phyloP scores from a whole-genome alignment of 2,888 invertebrate genomes.

The Ophonus ardosiacus region DNA sequence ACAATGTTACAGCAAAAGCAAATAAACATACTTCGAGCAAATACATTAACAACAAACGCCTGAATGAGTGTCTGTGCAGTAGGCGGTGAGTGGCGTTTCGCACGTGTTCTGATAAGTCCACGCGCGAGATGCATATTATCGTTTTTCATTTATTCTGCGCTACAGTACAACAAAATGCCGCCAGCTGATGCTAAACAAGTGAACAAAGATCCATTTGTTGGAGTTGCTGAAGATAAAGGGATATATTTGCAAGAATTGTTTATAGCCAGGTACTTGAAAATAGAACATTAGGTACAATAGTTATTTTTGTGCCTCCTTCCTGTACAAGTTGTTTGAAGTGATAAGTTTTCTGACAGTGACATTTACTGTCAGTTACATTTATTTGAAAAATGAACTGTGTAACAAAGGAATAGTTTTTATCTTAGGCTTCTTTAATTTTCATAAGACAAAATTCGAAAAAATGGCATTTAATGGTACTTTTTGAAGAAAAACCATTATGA shows the following conservation, averaged over 20 bases:
- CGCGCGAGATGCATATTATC: slow-evolving; percentile 16
- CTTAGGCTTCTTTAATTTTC: no score
- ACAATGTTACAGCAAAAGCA: neutral
- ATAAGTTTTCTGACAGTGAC: no score
- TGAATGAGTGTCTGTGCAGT: slow-evolving; percentile 13
- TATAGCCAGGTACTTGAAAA: neutral
- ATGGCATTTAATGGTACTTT: no score
- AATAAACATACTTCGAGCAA: neutral
- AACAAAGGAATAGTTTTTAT: no score
- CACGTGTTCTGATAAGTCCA: slow-evolving; percentile 39
- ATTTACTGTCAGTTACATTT: no score
- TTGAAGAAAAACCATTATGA: no score
- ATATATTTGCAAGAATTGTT: neutral
- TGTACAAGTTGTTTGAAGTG: no score
- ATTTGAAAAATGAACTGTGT: no score
- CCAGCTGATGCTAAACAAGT: neutral
- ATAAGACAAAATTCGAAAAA: no score
- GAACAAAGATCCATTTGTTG: neutral
- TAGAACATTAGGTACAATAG: neutral
- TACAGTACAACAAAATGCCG: neutral
- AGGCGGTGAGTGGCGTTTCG: slow-evolving; percentile 8
- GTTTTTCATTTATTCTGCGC: slow-evolving; percentile 22
- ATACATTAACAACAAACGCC: slow-evolving; percentile 2
- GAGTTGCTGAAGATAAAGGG: neutral
- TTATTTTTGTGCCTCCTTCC: no score